These are phyloP conservation scores for Sesia apiformis DNA, from an alignment of 2,888 invertebrate species.

Conservation along the genomic window DNA sequence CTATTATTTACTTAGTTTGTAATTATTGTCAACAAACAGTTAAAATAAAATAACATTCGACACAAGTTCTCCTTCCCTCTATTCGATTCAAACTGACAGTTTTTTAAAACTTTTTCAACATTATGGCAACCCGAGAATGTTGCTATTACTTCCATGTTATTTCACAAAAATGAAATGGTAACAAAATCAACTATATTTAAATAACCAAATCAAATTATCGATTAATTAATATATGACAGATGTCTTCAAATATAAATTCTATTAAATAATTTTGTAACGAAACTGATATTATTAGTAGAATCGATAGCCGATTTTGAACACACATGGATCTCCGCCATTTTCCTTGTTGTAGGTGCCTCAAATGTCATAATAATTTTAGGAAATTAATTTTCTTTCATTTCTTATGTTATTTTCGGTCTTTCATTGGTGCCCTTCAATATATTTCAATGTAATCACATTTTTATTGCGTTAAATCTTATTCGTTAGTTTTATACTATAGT, in stretches of 20 bases:
- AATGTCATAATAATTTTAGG: slow-evolving; percentile 73
- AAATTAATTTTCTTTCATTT: slow-evolving; percentile 60
- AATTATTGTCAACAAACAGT: slow-evolving; percentile 64
- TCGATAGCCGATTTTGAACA: too few species aligned
- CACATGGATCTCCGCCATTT: slow-evolving; percentile 52
- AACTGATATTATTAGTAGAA: neutral
- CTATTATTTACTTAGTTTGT: slow-evolving; percentile 26
- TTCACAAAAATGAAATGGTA: too few species aligned
- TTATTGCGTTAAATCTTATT: slow-evolving; percentile 21
- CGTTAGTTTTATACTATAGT: slow-evolving; percentile 26
- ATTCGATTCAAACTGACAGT: slow-evolving; percentile 5
- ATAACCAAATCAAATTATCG: neutral
- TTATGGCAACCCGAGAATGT: too few species aligned
- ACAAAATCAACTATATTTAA: too few species aligned
- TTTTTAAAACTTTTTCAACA: too few species aligned
- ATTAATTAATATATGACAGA: neutral
- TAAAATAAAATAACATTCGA: slow-evolving; percentile 32
- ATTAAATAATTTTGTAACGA: neutral
- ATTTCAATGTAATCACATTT: slow-evolving; percentile 25
- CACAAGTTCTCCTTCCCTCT: slow-evolving; percentile 28
- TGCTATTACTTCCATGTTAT: too few species aligned
- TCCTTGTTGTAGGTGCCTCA: slow-evolving; percentile 73
- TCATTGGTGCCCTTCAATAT: slow-evolving; percentile 29
- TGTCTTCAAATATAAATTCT: neutral
- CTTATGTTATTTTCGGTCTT: slow-evolving; percentile 51